phyloP scores from a whole-genome alignment of 2,113 vertebrate species.

The Eclectus roratus region DNA sequence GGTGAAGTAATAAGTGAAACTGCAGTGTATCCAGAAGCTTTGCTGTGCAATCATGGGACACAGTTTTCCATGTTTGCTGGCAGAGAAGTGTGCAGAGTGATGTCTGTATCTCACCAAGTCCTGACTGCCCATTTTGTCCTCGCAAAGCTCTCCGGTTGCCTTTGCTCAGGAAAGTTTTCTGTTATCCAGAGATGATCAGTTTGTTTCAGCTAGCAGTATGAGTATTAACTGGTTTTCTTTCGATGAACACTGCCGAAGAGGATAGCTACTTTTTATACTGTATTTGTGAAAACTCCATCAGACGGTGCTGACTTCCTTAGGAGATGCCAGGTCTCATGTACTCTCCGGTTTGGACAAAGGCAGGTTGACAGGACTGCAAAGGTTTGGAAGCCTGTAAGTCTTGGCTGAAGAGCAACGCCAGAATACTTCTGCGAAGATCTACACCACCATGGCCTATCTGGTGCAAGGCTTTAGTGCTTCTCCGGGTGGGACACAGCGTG shows the following conservation, averaged over 20 bases:
- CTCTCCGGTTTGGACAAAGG: too few relatives aligned
- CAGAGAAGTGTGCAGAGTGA: neutral
- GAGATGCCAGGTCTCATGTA: neutral
- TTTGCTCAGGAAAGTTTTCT: neutral
- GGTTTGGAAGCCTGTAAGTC: neutral
- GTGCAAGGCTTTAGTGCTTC: neutral
- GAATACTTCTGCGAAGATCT: neutral
- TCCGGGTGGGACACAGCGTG: fast-evolving
- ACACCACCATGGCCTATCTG: neutral
- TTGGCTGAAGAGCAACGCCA: neutral
- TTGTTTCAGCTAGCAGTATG: neutral
- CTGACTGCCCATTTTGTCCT: neutral
- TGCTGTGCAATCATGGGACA: fast-evolving
- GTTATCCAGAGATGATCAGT: neutral
- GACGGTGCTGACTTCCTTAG: neutral
- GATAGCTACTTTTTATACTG: neutral
- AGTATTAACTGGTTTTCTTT: neutral
- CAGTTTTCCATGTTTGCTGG: neutral
- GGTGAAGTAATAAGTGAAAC: neutral
- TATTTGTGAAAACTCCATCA: neutral
- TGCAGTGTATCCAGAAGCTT: neutral
- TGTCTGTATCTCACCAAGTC: neutral
- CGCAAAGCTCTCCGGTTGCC: neutral
- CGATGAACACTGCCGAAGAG: neutral
- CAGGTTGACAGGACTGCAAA: neutral